These are phyloP conservation scores for Xylocopa sonorina DNA, from an alignment of 1,140 invertebrate species.

Conservation along the genomic window DNA sequence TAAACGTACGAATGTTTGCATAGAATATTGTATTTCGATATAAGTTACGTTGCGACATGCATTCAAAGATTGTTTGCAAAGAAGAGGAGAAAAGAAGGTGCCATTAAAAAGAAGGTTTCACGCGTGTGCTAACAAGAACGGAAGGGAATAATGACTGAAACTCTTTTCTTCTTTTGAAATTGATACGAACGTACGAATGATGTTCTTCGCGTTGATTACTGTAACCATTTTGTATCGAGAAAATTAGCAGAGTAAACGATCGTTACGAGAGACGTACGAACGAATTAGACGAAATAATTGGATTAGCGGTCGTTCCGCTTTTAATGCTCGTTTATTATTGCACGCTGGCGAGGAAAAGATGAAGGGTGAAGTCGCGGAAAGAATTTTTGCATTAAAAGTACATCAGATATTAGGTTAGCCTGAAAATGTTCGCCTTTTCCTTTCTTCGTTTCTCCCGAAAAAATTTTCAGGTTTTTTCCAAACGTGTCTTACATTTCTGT, in stretches of 20 bases:
- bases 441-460: neutral
- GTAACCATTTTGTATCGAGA: constrained; percentile 4
- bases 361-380: neutral
- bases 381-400: constrained; percentile 1
- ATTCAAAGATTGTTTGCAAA: too few species aligned
- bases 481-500: too few species aligned
- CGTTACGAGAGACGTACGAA: constrained; percentile 13
- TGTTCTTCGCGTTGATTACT: neutral
- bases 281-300: constrained; percentile 44
- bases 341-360: neutral
- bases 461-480: too few species aligned
- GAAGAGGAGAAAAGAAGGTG: neutral
- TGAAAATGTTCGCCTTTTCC: neutral
- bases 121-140: constrained; percentile 21
- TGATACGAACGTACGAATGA: neutral
- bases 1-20: too few species aligned
- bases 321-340: constrained; percentile 5
- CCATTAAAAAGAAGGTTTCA: neutral
- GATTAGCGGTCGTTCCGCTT: constrained; percentile 18
- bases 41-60: neutral
- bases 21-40: neutral
- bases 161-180: neutral
- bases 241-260: constrained; percentile 33
- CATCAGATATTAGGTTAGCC: neutral
- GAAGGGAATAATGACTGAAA: constrained; percentile 25